Evolutionary conservation across 2,888 invertebrate species (phyloP).

Genomic region (Cyclophora albipunctata): DNA sequence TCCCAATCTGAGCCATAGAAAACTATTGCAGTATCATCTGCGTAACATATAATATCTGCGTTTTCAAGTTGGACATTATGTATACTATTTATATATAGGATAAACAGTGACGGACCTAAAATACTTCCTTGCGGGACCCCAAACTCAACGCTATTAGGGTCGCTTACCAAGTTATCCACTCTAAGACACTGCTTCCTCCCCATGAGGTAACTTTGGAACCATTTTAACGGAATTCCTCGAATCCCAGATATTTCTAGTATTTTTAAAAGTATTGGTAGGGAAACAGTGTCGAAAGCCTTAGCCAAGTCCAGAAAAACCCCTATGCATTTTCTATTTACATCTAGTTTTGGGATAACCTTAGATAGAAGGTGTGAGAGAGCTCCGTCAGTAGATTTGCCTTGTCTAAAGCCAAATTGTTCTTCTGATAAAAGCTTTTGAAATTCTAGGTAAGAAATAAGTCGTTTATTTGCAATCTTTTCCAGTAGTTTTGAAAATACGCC

Average conservation of each 20-base stretch:
- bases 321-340: neutral
- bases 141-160: neutral
- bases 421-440: neutral
- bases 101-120: neutral
- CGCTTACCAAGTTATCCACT: neutral
- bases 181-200: neutral
- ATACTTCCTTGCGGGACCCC: conserved; percentile 1
- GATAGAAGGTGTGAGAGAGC: neutral
- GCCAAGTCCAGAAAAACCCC: conserved; percentile 2
- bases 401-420: conserved; percentile 1
- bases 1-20: neutral
- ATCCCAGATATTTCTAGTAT: neutral
- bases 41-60: neutral
- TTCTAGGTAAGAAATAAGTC: neutral
- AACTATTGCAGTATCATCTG: neutral
- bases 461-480: neutral
- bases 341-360: neutral
- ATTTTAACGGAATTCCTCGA: neutral
- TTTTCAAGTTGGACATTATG: neutral
- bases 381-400: neutral
- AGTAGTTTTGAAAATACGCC: conserved; percentile 2
- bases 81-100: conserved; percentile 7
- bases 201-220: neutral
- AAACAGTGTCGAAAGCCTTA: conserved; percentile 3
- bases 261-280: neutral